Conservation (phyloP, 2,797 vertebrate genomes). For the Erpetoichthys calabaricus region DNA sequence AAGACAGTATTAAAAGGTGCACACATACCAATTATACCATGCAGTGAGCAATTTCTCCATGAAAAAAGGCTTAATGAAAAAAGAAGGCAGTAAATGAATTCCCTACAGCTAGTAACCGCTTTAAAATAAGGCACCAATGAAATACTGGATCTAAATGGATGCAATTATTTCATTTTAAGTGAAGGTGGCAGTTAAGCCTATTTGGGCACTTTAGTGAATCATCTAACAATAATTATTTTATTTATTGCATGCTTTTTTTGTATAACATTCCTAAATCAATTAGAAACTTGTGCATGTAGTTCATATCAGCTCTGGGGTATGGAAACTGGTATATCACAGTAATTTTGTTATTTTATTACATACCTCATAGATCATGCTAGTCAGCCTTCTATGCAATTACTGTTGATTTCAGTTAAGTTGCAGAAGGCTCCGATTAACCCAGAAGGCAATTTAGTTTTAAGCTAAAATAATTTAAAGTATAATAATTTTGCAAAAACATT, state of each 20-base stretch:
- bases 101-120: conserved; percentile 28
- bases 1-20: conserved; percentile 47
- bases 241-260: conserved; percentile 1
- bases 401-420: too few relatives aligned
- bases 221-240: neutral
- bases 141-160: conserved; percentile 5
- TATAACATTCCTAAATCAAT: conserved; percentile 1
- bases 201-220: conserved; percentile 1
- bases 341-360: too few relatives aligned
- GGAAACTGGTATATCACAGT: too few relatives aligned
- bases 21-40: conserved; percentile 57
- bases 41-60: conserved; percentile 60
- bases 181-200: neutral
- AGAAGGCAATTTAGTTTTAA: too few relatives aligned
- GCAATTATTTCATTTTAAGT: conserved; percentile 8
- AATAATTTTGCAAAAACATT: too few relatives aligned
- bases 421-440: too few relatives aligned
- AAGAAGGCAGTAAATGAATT: conserved; percentile 39
- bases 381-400: too few relatives aligned
- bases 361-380: too few relatives aligned
- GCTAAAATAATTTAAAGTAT: too few relatives aligned
- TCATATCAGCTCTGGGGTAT: too few relatives aligned
- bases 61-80: conserved; percentile 65
- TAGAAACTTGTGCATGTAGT: neutral
- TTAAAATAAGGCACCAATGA: neutral